phyloP scores from a whole-genome alignment of 1,140 invertebrate species.

The Copidosoma floridanum region DNA sequence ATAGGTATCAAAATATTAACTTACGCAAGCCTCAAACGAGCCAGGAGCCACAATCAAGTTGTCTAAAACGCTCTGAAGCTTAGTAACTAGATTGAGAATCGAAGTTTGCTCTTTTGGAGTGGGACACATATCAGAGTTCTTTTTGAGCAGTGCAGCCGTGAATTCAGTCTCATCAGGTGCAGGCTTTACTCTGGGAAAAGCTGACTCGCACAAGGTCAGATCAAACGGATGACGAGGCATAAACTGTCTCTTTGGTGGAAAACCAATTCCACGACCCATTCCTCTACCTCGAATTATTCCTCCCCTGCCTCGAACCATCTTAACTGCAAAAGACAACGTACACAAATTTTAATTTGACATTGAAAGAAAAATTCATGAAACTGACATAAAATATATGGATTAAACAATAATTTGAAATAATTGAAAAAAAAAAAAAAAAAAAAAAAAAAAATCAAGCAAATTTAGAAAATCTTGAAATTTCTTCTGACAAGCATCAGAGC shows the following conservation, averaged over 20 bases:
- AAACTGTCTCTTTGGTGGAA: slow-evolving; percentile 68
- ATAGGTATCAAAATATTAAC: slow-evolving; percentile 52
- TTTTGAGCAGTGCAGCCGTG: slow-evolving; percentile 85
- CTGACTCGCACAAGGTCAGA: slow-evolving; percentile 80
- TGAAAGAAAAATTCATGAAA: background rate
- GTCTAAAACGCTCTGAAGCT: slow-evolving; percentile 88
- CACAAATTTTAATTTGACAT: no score
- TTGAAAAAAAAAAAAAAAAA: no score
- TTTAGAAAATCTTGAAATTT: no score
- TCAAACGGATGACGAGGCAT: slow-evolving; percentile 89
- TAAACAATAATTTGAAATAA: no score
- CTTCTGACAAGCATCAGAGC: no score
- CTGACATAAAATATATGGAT: background rate
- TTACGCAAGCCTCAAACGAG: slow-evolving; percentile 92
- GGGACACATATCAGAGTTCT: slow-evolving; percentile 87
- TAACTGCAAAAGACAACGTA: slow-evolving; percentile 18
- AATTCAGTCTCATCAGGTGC: slow-evolving; percentile 78
- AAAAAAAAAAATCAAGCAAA: no score
- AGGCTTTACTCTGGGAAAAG: slow-evolving; percentile 84
- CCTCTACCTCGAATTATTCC: slow-evolving; percentile 63
- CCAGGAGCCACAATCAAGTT: slow-evolving; percentile 91
- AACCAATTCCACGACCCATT: slow-evolving; percentile 70
- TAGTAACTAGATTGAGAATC: slow-evolving; percentile 88
- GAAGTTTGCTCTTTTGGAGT: slow-evolving; percentile 85
- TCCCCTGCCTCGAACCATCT: slow-evolving; percentile 61